Evolutionary conservation across 2,797 vertebrate species (phyloP).

Genomic region (Argyrosomus regius): DNA sequence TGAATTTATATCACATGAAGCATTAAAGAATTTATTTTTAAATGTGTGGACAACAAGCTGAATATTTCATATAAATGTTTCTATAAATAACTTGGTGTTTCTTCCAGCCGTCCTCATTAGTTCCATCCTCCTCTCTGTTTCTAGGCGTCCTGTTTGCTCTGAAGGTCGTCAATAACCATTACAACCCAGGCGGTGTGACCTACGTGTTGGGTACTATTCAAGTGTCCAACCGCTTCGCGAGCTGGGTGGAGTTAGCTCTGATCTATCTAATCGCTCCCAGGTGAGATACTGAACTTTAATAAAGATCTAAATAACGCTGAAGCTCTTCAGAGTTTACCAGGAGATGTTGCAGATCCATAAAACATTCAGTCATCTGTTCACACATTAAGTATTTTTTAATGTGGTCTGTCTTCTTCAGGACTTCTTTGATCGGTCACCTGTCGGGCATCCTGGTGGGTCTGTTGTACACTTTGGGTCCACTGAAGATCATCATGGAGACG

Average conservation of each 20-base stretch:
- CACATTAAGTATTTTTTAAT: background rate
- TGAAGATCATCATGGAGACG: slow-evolving; percentile 84
- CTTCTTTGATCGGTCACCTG: slow-evolving; percentile 90
- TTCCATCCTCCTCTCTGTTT: background rate
- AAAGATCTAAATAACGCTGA: background rate
- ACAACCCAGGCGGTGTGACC: background rate
- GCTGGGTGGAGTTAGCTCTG: slow-evolving; percentile 25
- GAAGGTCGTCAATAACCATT: slow-evolving; percentile 22
- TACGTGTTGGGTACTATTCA: background rate
- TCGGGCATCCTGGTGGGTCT: slow-evolving; percentile 91
- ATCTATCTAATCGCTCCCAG: slow-evolving; percentile 3
- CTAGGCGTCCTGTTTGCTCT: slow-evolving; percentile 31
- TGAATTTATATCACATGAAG: too few relatives aligned
- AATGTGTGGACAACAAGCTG: too few relatives aligned
- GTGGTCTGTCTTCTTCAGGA: slow-evolving; percentile 69
- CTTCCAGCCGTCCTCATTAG: too few relatives aligned
- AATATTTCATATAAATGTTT: too few relatives aligned
- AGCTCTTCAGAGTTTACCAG: too few relatives aligned
- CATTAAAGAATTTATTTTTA: too few relatives aligned
- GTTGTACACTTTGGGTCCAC: slow-evolving; percentile 87
- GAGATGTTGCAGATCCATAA: too few relatives aligned
- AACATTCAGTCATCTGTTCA: too few relatives aligned
- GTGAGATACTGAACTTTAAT: slow-evolving; percentile 1
- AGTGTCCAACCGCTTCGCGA: slow-evolving; percentile 4
- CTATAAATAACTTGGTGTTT: too few relatives aligned